Percentiles rank a stretch among this genome's conserved stretches.
Evolutionary conservation across 2,797 vertebrate genomes (phyloP).

Genomic region (Squalus acanthias): DNA sequence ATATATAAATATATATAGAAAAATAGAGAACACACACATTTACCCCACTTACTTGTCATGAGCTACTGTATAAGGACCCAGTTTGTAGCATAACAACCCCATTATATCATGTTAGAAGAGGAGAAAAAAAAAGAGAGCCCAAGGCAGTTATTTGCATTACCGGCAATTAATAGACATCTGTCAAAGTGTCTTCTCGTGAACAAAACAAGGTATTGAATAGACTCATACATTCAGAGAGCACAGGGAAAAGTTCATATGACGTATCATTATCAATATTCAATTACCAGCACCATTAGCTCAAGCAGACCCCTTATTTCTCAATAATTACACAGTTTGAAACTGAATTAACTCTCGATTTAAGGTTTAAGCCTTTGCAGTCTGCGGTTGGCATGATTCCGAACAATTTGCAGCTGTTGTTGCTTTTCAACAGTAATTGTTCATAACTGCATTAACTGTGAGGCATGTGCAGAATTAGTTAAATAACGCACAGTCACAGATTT

Average conservation of each 20-base stretch:
- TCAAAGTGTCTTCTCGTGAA: background rate
- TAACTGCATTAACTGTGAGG: background rate
- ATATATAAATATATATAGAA: background rate
- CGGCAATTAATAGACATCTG: constrained; percentile 17
- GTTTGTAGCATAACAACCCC: background rate
- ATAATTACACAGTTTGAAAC: constrained; percentile 32
- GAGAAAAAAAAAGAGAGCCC: background rate
- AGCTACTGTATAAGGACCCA: background rate
- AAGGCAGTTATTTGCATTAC: background rate
- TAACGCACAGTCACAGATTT: background rate
- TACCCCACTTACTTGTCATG: background rate
- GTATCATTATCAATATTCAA: constrained; percentile 35
- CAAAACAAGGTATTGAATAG: constrained; percentile 33
- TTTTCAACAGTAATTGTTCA: background rate
- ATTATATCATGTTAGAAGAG: background rate
- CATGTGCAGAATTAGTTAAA: constrained; percentile 24
- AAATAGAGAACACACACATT: background rate
- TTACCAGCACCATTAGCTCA: constrained; percentile 29
- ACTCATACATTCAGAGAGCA: background rate
- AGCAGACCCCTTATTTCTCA: constrained; percentile 6
- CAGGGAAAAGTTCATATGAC: constrained; percentile 19
- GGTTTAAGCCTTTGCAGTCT: background rate
- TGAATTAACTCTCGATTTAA: constrained; percentile 37
- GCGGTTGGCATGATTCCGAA: background rate
- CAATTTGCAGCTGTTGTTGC: constrained; percentile 29